phyloP scores from a whole-genome alignment of 2,797 vertebrate genomes.

The Urosaurus nigricauda region DNA sequence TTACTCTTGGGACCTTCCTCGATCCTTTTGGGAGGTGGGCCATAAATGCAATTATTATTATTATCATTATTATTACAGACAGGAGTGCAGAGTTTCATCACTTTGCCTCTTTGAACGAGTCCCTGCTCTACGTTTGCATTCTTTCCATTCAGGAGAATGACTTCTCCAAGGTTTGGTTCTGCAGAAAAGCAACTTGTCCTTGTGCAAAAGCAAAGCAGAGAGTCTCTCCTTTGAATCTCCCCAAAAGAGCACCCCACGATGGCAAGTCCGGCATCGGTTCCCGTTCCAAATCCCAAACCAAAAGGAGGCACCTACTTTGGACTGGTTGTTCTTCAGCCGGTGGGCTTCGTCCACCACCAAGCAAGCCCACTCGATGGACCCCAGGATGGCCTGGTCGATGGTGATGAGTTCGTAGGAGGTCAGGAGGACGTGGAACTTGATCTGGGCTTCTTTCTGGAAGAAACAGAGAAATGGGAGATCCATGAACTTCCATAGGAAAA shows the following conservation, averaged over 20 bases:
- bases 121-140: not conserved
- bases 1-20: no score
- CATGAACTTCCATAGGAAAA: not conserved
- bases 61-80: no score
- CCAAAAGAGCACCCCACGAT: not conserved
- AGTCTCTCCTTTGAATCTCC: not conserved
- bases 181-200: no score
- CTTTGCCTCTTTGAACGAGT: not conserved
- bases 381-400: constrained; percentile 95
- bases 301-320: constrained; percentile 85
- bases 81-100: not conserved
- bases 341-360: constrained; percentile 98
- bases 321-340: constrained; percentile 98
- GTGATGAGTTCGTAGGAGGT: constrained; percentile 98
- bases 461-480: constrained; percentile 8
- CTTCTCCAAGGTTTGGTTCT: no score
- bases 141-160: not conserved
- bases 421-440: constrained; percentile 97
- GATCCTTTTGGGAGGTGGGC: no score
- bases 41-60: no score
- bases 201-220: not conserved
- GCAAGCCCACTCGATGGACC: constrained; percentile 96
- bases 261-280: no score
- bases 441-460: constrained; percentile 93
- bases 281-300: not conserved